These are phyloP conservation scores for Trachelipus rathkii DNA, from an alignment of 1,140 invertebrate species.

Conservation along the genomic window DNA sequence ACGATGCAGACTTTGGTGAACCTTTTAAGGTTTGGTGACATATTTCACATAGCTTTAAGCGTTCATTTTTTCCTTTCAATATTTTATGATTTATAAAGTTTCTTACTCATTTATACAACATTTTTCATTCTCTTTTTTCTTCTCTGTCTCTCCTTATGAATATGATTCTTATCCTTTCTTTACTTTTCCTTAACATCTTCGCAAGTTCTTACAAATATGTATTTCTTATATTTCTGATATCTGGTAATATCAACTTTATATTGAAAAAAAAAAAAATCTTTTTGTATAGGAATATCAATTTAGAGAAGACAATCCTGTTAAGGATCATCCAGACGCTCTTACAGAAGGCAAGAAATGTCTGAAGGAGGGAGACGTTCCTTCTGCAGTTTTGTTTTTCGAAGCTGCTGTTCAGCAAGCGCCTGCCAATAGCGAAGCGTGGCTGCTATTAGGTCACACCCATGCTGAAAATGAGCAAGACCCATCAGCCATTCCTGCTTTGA, in stretches of 20 bases:
- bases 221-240: no score
- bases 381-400: conserved; percentile 94
- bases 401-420: conserved; percentile 83
- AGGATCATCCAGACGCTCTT: conserved; percentile 72
- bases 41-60: no score
- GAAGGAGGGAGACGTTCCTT: conserved; percentile 81
- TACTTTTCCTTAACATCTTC: no score
- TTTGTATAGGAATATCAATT: conserved; percentile 69
- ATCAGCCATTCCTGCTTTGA: conserved; percentile 52
- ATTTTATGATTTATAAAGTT: no score
- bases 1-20: conserved; percentile 58
- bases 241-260: no score
- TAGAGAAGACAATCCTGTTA: conserved; percentile 79
- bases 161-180: no score
- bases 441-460: conserved; percentile 77
- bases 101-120: no score
- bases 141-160: no score
- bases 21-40: conserved; percentile 58
- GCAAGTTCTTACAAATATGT: no score
- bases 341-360: conserved; percentile 79
- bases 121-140: no score
- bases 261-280: no score
- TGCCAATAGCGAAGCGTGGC: conserved; percentile 74
- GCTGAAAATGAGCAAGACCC: conserved; percentile 82
- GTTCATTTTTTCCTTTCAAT: no score